Evolutionary conservation across 2,888 invertebrate species (phyloP).

Genomic region (Micoletzkya japonica): DNA sequence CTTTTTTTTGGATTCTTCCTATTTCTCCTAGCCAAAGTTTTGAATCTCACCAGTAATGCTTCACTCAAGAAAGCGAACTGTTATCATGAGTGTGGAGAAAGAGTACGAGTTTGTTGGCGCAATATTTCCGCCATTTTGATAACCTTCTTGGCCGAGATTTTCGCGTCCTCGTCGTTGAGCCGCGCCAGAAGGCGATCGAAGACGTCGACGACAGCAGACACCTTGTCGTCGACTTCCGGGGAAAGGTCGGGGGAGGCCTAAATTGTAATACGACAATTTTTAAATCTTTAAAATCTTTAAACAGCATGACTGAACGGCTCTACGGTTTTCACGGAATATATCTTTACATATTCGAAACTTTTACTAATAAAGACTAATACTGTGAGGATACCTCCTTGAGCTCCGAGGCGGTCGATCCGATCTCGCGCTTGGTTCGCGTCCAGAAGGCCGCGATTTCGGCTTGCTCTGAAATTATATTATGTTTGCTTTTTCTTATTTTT

Average conservation of each 20-base stretch:
- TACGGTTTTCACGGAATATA: not conserved
- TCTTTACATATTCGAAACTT: not conserved
- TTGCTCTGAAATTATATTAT: conserved; percentile 35
- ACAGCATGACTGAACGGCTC: not conserved
- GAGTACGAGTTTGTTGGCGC: too few relatives aligned
- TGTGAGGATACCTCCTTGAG: conserved; percentile 31
- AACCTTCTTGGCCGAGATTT: too few relatives aligned
- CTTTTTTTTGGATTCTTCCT: too few relatives aligned
- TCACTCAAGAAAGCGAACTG: too few relatives aligned
- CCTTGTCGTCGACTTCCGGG: conserved; percentile 27
- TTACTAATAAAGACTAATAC: not conserved
- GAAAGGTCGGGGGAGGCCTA: conserved; percentile 25
- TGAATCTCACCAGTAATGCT: too few relatives aligned
- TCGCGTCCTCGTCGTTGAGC: too few relatives aligned
- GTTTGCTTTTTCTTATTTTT: not conserved
- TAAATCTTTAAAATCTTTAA: not conserved
- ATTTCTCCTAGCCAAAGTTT: too few relatives aligned
- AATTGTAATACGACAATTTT: not conserved
- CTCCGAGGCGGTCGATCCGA: conserved; percentile 38
- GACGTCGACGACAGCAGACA: conserved; percentile 22
- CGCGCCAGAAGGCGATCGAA: conserved; percentile 25
- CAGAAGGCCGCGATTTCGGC: conserved; percentile 42
- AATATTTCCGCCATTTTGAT: too few relatives aligned
- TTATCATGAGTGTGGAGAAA: too few relatives aligned
- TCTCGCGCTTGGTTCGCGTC: conserved; percentile 40